phyloP scores from a whole-genome alignment of 2,113 vertebrate genomes.

The Vicugna pacos region DNA sequence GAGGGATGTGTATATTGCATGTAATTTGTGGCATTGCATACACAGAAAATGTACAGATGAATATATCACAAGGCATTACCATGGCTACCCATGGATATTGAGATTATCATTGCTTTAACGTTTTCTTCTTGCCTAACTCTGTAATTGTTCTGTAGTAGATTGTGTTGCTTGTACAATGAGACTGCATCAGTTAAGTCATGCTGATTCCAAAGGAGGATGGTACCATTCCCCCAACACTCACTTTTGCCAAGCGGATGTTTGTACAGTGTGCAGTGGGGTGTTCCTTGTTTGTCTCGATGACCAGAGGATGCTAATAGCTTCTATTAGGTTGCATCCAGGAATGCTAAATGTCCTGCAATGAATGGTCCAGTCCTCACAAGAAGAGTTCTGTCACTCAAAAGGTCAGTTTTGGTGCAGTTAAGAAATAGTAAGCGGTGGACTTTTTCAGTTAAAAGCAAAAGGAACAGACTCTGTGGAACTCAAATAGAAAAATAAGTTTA shows the following conservation, averaged over 20 bases:
- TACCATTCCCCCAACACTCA: neutral
- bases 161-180: neutral
- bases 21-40: neutral
- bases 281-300: neutral
- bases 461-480: constrained; percentile 6
- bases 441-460: neutral
- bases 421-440: neutral
- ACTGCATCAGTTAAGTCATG: neutral
- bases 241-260: neutral
- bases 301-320: neutral
- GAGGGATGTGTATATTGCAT: neutral
- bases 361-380: neutral
- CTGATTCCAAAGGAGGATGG: neutral
- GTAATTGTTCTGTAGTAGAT: neutral
- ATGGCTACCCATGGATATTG: neutral
- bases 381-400: constrained; percentile 30
- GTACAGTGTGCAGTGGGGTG: neutral
- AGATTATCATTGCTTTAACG: neutral
- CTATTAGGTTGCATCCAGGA: neutral
- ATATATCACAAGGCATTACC: neutral
- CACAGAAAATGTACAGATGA: neutral
- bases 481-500: neutral
- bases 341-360: neutral
- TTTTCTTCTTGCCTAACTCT: constrained; percentile 4
- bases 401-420: neutral